phyloP scores from a whole-genome alignment of 1,140 invertebrate genomes.

The Bombus confusus region DNA sequence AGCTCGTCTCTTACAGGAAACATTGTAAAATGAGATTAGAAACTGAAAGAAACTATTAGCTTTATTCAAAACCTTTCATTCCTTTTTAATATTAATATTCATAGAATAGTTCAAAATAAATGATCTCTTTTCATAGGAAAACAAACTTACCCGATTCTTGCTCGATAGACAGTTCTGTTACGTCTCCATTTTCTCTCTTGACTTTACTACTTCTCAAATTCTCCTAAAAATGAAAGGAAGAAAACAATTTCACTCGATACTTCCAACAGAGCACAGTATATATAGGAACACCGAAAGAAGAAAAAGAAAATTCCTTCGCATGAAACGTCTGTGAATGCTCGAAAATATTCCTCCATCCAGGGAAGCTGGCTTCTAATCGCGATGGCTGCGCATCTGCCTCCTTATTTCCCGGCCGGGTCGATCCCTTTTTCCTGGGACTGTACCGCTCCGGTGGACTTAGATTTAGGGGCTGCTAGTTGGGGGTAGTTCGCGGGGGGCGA shows the following conservation, averaged over 20 bases:
- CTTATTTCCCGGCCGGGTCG: constrained; percentile 14
- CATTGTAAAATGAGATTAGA: too few relatives aligned
- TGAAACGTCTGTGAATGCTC: neutral
- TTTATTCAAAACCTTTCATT: too few relatives aligned
- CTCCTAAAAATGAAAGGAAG: neutral
- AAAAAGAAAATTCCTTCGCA: neutral
- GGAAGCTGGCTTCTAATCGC: constrained; percentile 1
- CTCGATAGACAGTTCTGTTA: too few relatives aligned
- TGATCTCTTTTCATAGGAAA: too few relatives aligned
- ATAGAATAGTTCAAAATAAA: too few relatives aligned
- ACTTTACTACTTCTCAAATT: neutral
- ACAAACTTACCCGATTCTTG: too few relatives aligned
- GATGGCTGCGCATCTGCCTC: constrained; percentile 46
- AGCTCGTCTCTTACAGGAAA: too few relatives aligned
- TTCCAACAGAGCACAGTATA: neutral
- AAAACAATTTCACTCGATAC: neutral
- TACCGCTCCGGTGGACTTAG: constrained; percentile 80
- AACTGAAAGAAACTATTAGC: too few relatives aligned
- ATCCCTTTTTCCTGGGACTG: constrained; percentile 76
- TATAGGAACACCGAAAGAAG: neutral
- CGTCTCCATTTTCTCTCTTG: neutral
- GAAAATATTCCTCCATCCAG: neutral
- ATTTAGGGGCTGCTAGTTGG: constrained; percentile 82
- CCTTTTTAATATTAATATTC: too few relatives aligned
- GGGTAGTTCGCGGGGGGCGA: constrained; percentile 79